These are phyloP conservation scores for Caenorhabditis becei DNA, from an alignment of 2,888 invertebrate species.

Conservation along the genomic window DNA sequence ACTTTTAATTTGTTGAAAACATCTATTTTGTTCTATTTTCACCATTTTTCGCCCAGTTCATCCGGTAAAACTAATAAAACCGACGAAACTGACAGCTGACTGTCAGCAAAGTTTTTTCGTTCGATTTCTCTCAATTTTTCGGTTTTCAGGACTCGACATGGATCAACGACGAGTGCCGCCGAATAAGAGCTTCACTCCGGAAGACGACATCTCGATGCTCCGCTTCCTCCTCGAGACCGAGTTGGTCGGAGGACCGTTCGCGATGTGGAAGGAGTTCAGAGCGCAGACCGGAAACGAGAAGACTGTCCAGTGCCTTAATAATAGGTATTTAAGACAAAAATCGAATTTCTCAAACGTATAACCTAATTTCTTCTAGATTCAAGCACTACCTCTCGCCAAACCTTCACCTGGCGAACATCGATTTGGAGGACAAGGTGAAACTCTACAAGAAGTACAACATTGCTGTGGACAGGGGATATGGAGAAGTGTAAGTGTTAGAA, in stretches of 20 bases:
- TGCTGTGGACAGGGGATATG: not conserved
- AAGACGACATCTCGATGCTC: not conserved
- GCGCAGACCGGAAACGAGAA: not conserved
- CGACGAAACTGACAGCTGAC: too few species aligned
- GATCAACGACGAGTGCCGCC: too few species aligned
- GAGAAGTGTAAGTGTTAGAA: not conserved
- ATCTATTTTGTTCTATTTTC: too few species aligned
- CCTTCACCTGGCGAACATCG: not conserved
- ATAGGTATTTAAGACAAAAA: not conserved
- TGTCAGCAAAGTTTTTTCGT: too few species aligned
- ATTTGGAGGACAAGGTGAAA: not conserved
- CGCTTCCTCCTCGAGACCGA: not conserved
- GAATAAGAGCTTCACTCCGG: not conserved
- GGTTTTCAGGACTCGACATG: too few species aligned
- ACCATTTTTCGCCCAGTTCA: too few species aligned
- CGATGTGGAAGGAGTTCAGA: not conserved
- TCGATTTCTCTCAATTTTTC: too few species aligned
- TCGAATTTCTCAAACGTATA: not conserved
- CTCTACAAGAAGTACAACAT: not conserved
- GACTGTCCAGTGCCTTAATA: not conserved
- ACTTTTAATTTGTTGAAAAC: too few species aligned
- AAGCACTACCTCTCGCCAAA: conserved; percentile 1
- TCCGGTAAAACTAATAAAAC: too few species aligned
- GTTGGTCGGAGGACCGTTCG: not conserved
- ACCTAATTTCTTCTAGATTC: not conserved